Evolutionary conservation across 2,888 invertebrate species (phyloP), one percentile per base, ranked within the genome.

Genomic region (Iphiclides podalirius): DNA sequence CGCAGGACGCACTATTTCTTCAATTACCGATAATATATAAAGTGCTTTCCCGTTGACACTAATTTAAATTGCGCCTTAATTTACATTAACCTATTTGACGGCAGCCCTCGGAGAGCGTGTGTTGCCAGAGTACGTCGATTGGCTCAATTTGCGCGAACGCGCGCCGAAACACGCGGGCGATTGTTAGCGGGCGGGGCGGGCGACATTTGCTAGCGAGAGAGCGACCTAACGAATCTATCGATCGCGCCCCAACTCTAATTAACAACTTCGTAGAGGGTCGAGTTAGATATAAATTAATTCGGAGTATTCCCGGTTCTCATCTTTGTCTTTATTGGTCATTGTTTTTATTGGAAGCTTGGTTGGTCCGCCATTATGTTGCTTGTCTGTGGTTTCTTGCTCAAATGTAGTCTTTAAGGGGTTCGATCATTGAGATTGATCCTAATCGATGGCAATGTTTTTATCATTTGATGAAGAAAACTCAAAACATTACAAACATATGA

Each of bases 141-240:
- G 74, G 69, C 81, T 70, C 72, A 83, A 84, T 82, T 82, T 77
- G 71, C 57, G 55, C 53, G 54, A 52, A 48, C 38, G 37, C 53
- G 61, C 59, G 59, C 57, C 52, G 48, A 49, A 51, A 52, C 40
- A 41, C 47, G 26, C 45, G 50, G 44, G 45, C 46, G 65, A 68
- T 67, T 70, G 72, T 67, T 65, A 66, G 54, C 66, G 59, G n/a
- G 47, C 23, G 47, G 54, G 52, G 65, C 61, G 54, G 20, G 61
- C 17, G 34, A 23, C 41, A 23, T 31, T 33, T 12, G 26, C 35
- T 28, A 6, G 37, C 41, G 11, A 12, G n/a, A n/a, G 20, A 16
- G 26, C 23, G 16, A 15, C 42, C 20, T 37, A 37, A 43, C 13
- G 26, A 43, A 8, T 44, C 43, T 44, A 43, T 44, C 37, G 38